Base-by-base conservation (phyloP, 1,140 invertebrate species). In the Agrilus planipennis region DNA sequence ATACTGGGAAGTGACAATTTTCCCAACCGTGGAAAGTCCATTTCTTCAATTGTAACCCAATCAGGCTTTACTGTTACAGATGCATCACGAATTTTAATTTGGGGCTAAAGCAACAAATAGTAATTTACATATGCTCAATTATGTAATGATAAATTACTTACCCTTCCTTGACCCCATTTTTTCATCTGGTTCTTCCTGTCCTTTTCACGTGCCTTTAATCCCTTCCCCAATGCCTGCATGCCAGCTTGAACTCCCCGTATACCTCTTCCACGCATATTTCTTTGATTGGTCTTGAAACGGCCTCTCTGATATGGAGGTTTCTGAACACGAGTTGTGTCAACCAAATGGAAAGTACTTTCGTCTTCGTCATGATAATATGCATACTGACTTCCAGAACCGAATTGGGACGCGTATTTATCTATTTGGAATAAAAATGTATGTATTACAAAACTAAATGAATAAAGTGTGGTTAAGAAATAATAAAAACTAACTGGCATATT, bases 291-390 rank as follows among this genome's bases (percentile, higher is more conserved):
- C 14, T 84, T 73, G 64, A 89, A 89, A 25, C 88, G 73, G 4
- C 87, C 85, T 28, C 89, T 76, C 58, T 91, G 89, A 61, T 92
- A 91, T 4, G 86, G 81, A 3, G 88, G 87, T 54, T 91, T 89
- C 53, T 90, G 88, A 3, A 89, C 78, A 22, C 88, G 75, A 2
- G 90, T 86, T 1, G 91, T 94, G 58, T 96, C 92, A 47, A 98
- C 93, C 62, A 97, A 65, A 58, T 97, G 92, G 73, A 97, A 99
- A n/a, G 87, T 89, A 44, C 84, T 92, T 64, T 99, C 93, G 66
- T 99, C 93, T 61, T 99, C 93, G 55, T 97, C 92, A 58, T 97
- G 93, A 60, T 87, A 94, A 57, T 97, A 98, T 1, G 93, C 85
- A 71, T 97, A 97, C 53, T 94, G 91, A 57, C 80, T 91, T 20